Evolutionary conservation across 2,797 vertebrate genomes (phyloP), one percentile per base, ranked within the genome.

Genomic region (Peromyscus melanophrys): DNA sequence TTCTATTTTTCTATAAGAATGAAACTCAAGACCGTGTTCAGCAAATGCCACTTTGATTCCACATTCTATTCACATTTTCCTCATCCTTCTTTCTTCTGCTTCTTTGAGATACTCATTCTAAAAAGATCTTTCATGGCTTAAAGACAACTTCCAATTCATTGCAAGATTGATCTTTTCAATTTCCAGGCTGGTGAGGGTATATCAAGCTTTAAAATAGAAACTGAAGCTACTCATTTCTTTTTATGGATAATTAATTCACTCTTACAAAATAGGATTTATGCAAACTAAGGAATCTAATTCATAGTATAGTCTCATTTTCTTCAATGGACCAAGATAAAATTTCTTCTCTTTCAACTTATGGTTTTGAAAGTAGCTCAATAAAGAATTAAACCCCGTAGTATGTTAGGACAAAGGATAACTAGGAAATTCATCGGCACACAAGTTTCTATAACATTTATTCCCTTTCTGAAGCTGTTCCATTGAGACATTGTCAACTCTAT

Each of bases 151-250:
- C 92, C 46, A 61, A 80, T 96, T 98, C 97, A 92, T 97, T 98
- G 94, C 59, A 98, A 98, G 98, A 98, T 98, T 98, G 98, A 98
- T 98, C 82, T 97, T 98, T 98, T 98, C 97, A 98, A 97, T 98
- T 98, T 98, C 96, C 94, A 91, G 55, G 90, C 94, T 96, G 92
- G 84, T 97, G 93, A 96, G 96, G 93, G 92, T 98, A 91, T 98
- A 98, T 97, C 96, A 97, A 97, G 87, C 40, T 98, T 98, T 97
- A 96, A 97, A 98, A 98, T 96, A 98, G 96, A 94, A 87, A 98
- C 78, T 85, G 97, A 97, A 94, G 87, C 43, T 98, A 84, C 92
- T 98, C 92, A 95, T 98, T 98, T 96, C 73, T 98, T 97, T 98
- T 97, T 97, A 97, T 98, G 90, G 98, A 94, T 98, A 98, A 98